Evolutionary conservation across 2,888 invertebrate genomes (phyloP).

Genomic region (Agrotis clavis): DNA sequence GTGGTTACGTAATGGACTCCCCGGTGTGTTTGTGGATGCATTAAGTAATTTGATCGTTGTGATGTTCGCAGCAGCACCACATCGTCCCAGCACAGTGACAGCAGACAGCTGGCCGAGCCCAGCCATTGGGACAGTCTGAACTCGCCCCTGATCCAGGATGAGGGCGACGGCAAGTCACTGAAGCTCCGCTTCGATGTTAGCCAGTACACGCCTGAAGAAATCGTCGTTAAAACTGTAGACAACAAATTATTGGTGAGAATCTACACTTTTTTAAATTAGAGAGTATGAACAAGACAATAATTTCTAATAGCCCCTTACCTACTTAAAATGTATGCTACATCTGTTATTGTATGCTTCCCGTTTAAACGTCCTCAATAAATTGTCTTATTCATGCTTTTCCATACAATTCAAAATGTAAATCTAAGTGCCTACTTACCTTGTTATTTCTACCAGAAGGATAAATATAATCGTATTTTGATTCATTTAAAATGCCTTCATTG

Average conservation of each 20-base stretch:
- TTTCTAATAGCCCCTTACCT: not conserved
- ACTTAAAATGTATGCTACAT: not conserved
- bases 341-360: not conserved
- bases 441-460: conserved; percentile 19
- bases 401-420: conserved; percentile 20
- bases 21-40: conserved; percentile 24
- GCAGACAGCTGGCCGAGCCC: conserved; percentile 91
- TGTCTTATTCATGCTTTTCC: conserved; percentile 10
- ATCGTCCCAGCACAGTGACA: conserved; percentile 92
- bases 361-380: conserved; percentile 3
- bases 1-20: conserved; percentile 46
- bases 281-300: not conserved
- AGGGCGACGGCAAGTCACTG: conserved; percentile 97
- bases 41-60: conserved; percentile 54
- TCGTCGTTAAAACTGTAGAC: conserved; percentile 99
- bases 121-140: conserved; percentile 96
- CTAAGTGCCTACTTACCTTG: conserved; percentile 14
- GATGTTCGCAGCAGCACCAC: conserved; percentile 92
- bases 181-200: conserved; percentile 99
- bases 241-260: conserved; percentile 97
- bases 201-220: conserved; percentile 99
- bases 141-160: conserved; percentile 98
- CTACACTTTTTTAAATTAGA: not conserved
- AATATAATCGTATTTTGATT: conserved; percentile 41
- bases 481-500: conserved; percentile 42